These are phyloP conservation scores for Yponomeuta malinellus DNA, from an alignment of 2,888 invertebrate genomes.

Conservation along the genomic window DNA sequence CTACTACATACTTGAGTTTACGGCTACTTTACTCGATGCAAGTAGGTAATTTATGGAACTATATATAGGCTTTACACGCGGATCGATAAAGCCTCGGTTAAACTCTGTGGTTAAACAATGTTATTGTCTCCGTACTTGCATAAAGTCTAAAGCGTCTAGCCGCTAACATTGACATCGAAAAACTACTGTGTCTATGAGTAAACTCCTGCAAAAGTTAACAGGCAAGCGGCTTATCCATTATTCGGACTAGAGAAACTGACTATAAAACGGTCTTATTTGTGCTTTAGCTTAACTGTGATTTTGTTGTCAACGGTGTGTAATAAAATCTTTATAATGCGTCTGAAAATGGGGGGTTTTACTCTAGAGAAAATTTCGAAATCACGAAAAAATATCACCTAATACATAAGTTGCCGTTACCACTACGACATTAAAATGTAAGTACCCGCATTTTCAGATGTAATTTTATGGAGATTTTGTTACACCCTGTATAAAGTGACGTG, in stretches of 20 bases:
- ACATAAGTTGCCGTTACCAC: too few species aligned
- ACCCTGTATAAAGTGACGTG: background rate
- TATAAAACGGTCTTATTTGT: constrained; percentile 49
- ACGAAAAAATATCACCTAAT: too few species aligned
- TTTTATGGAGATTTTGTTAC: background rate
- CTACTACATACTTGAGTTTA: background rate
- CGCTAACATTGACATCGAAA: constrained; percentile 7
- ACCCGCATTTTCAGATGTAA: too few species aligned
- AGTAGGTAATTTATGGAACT: background rate
- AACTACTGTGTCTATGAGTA: constrained; percentile 9
- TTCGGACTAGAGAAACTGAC: constrained; percentile 69
- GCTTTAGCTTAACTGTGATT: constrained; percentile 29
- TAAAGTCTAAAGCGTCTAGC: constrained; percentile 4
- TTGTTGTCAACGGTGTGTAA: background rate
- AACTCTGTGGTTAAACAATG: too few species aligned
- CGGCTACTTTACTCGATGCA: constrained; percentile 6
- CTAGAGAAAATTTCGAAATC: too few species aligned
- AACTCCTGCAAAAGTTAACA: background rate
- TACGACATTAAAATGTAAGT: too few species aligned
- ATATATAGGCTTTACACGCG: background rate
- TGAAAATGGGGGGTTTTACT: too few species aligned
- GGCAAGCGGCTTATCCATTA: constrained; percentile 7
- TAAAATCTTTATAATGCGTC: too few species aligned
- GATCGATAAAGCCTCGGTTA: too few species aligned
- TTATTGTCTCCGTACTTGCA: background rate